These are phyloP conservation scores for Stegastes partitus DNA, from an alignment of 2,113 vertebrate species.

Conservation along the genomic window DNA sequence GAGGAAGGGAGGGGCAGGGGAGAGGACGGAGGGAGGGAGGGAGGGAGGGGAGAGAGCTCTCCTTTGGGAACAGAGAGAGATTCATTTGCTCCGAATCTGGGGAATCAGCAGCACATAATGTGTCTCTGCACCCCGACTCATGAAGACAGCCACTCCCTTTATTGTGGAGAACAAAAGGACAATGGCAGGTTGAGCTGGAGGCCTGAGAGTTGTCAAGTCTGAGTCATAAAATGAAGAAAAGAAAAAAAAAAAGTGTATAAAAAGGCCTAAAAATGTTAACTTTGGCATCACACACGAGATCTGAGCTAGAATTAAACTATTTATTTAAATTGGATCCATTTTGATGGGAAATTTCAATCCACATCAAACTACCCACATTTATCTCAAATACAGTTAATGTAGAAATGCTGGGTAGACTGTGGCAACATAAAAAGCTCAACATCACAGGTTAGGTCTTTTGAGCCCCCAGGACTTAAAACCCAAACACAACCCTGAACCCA, in stretches of 20 bases:
- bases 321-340: too few species aligned
- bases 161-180: conserved; percentile 63
- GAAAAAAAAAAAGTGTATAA: neutral
- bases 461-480: neutral
- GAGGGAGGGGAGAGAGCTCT: conserved; percentile 30
- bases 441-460: neutral
- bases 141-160: conserved; percentile 71
- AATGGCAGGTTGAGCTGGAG: conserved; percentile 36
- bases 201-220: conserved; percentile 3
- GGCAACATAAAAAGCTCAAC: neutral
- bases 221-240: neutral
- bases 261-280: too few species aligned
- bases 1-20: conserved; percentile 40
- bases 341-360: too few species aligned
- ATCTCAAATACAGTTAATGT: neutral
- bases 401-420: neutral
- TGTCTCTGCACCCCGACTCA: conserved; percentile 40
- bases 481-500: neutral
- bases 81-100: conserved; percentile 66
- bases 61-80: conserved; percentile 66
- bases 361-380: neutral
- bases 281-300: too few species aligned
- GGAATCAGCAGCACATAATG: conserved; percentile 63
- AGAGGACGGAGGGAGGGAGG: conserved; percentile 22
- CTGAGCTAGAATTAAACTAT: too few species aligned